A percentile compares a stretch with the other conserved stretches of the same genome.
Conservation (phyloP, 1,140 invertebrate species). For the Pseudomyrmex sp. region DNA sequence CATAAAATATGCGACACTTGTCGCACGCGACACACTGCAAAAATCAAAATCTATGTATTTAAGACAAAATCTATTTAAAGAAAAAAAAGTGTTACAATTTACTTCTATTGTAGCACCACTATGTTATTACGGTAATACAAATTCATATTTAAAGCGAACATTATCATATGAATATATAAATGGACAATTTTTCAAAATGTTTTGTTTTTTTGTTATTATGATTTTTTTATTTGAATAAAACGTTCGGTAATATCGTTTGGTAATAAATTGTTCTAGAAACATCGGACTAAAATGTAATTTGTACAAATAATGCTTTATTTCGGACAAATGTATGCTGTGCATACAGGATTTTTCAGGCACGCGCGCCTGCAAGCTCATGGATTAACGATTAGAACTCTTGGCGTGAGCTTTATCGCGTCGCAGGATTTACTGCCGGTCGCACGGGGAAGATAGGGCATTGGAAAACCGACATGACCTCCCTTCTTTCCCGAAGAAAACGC, state of each 20-base stretch:
- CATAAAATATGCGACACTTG: constrained; percentile 23
- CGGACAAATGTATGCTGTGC: neutral
- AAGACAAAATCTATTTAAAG: too few species aligned
- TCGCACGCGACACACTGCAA: constrained; percentile 17
- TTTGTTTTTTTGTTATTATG: neutral
- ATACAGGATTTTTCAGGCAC: neutral
- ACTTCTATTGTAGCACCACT: neutral
- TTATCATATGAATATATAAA: neutral
- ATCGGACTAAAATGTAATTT: constrained; percentile 6
- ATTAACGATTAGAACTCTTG: constrained; percentile 73
- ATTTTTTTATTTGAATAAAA: neutral
- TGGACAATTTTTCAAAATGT: too few species aligned
- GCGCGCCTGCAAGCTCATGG: constrained; percentile 54
- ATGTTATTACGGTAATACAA: neutral
- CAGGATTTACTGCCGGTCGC: constrained; percentile 63
- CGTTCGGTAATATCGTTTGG: too few species aligned
- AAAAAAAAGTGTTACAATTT: constrained; percentile 17
- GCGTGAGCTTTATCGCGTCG: constrained; percentile 68
- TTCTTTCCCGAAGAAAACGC: neutral
- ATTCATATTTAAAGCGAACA: neutral
- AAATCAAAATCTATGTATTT: neutral
- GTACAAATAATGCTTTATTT: neutral
- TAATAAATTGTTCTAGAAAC: neutral
- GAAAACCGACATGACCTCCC: constrained; percentile 25
- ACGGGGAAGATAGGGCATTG: constrained; percentile 34